Evolutionary conservation across 2,888 invertebrate genomes (phyloP).

Genomic region (Rosalia funebris): DNA sequence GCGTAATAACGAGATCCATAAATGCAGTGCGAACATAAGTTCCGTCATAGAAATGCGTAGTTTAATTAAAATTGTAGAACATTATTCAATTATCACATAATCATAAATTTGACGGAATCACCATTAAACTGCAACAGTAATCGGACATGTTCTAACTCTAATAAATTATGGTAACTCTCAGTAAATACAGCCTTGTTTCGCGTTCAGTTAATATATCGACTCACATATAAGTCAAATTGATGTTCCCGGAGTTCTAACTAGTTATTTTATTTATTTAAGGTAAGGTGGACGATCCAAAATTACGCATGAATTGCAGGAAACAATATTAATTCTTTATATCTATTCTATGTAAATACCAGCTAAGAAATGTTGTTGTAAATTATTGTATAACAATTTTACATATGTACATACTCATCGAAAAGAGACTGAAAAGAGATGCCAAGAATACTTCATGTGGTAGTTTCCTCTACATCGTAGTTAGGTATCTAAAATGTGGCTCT

Average conservation of each 20-base stretch:
- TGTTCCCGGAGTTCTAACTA: conserved; percentile 5
- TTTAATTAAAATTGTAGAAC: conserved; percentile 49
- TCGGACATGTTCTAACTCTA: conserved; percentile 32
- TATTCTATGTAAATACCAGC: no score
- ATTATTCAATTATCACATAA: conserved; percentile 50
- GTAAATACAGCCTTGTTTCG: conserved; percentile 16
- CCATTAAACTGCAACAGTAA: conserved; percentile 36
- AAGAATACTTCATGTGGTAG: no score
- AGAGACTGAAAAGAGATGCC: no score
- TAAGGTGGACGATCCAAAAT: no score
- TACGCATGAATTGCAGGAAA: no score
- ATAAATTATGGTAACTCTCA: conserved; percentile 27
- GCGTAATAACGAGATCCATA: conserved; percentile 42
- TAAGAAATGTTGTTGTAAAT: no score
- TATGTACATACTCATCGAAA: no score
- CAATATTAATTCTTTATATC: no score
- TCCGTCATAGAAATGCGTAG: conserved; percentile 36
- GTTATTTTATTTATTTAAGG: background rate
- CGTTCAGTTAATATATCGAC: conserved; percentile 10
- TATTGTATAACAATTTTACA: no score
- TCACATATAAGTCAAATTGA: background rate
- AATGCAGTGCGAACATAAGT: conserved; percentile 37
- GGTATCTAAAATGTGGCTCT: no score
- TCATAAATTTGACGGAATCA: conserved; percentile 48
- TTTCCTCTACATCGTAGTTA: no score